Conservation (phyloP, 2,113 vertebrate genomes). For the Peromyscus polionotus region DNA sequence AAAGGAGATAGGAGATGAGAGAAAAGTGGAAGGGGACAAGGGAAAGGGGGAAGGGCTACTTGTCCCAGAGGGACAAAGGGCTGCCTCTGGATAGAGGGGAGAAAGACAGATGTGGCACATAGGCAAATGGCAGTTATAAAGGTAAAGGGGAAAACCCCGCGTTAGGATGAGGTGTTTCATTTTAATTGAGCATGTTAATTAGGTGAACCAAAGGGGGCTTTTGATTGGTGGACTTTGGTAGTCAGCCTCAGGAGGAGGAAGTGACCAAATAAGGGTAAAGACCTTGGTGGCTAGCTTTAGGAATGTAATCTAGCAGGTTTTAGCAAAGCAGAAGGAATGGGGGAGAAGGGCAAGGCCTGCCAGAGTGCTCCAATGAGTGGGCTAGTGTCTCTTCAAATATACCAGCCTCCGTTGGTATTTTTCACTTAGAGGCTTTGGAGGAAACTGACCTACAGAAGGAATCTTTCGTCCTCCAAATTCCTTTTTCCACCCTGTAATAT, state of each 20-base stretch:
- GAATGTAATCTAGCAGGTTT: background rate
- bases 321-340: background rate
- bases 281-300: background rate
- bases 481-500: background rate
- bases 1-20: background rate
- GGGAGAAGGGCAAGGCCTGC: background rate
- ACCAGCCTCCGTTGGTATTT: background rate
- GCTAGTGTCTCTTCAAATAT: background rate
- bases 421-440: background rate
- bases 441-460: background rate
- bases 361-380: background rate
- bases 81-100: background rate
- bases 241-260: background rate
- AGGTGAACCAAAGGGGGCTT: background rate
- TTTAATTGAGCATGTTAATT: background rate
- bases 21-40: background rate
- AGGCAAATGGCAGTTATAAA: background rate
- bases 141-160: background rate
- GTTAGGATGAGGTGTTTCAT: background rate
- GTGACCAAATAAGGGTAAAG: background rate
- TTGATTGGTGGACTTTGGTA: background rate
- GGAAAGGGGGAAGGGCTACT: background rate
- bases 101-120: background rate
- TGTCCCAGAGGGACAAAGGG: background rate
- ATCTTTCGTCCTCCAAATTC: background rate